Conservation (phyloP, 2,113 vertebrate species). For the Corydoras maculifer region DNA sequence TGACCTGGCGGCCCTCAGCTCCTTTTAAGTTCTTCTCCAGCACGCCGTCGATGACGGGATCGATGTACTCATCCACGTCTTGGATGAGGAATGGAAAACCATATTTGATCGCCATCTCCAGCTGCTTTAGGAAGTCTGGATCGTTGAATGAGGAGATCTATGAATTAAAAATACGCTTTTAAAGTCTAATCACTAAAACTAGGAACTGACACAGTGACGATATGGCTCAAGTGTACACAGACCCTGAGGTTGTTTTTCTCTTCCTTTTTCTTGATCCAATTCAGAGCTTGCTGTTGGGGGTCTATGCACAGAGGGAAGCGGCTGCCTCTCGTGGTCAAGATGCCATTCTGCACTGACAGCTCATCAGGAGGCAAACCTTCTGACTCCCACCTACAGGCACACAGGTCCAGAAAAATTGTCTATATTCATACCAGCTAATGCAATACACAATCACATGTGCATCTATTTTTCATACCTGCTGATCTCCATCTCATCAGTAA, state of each 20-base stretch:
- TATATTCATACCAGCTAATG: no score
- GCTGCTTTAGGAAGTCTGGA: conserved; percentile 73
- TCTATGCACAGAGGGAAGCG: conserved; percentile 78
- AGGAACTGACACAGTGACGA: not conserved
- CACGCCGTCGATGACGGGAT: conserved; percentile 76
- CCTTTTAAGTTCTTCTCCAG: conserved; percentile 74
- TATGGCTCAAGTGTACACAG: not conserved
- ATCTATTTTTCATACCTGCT: no score
- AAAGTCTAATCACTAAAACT: conserved; percentile 4
- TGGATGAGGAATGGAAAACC: conserved; percentile 75
- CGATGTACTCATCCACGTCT: conserved; percentile 78
- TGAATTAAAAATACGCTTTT: not conserved
- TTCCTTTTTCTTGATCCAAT: conserved; percentile 79
- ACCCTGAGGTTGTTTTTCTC: conserved; percentile 72
- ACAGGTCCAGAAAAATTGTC: no score
- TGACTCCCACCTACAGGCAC: no score
- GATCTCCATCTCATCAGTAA: no score
- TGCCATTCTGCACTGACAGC: conserved; percentile 79
- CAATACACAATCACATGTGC: no score
- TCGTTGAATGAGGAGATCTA: conserved; percentile 77
- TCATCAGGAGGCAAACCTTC: conserved; percentile 76
- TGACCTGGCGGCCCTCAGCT: no score
- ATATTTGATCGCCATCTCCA: conserved; percentile 73
- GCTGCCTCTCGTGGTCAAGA: conserved; percentile 76
- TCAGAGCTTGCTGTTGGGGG: conserved; percentile 80